Base-by-base conservation (phyloP, 2,888 invertebrate genomes). In the Ennomos quercinarius region DNA sequence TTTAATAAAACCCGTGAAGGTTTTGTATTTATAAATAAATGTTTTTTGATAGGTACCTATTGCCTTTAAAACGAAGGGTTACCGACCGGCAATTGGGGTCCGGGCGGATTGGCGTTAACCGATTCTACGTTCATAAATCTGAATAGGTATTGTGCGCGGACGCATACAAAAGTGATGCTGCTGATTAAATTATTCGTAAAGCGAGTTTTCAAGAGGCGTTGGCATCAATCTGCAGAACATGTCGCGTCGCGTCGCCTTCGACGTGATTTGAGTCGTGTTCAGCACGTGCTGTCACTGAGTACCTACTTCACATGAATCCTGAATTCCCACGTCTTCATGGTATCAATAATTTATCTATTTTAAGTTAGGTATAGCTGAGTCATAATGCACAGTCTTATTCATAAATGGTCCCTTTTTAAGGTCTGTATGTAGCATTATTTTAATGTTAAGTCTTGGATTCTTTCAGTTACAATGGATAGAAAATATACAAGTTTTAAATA, bases 141-240 rank as follows among this genome's bases (percentile, higher is more conserved):
- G 86, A 85, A 87, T 86, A 83, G 83, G 86, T 83, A 87, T 86
- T 87, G 84, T 87, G 84, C 86, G 81, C 84, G 74, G 74, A 73
- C 84, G 87, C 86, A 85, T 84, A 84, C 84, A 83, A 82, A 85
- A 83, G 78, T 83, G 75, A 59, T 59, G 77, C 80, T 78, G 79
- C 83, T 78, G 83, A 81, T 82, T 84, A 78, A 84, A 84, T 27
- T 27, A 27, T 86, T 87, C 75, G 79, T 74, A 73, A 77, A 77
- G 74, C 72, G 77, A 78, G 75, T 77, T 81, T 81, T 80, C 77
- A 80, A 75, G 71, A 84, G 84, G 74, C 84, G 72, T 84, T 84
- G 85, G 81, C 88, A 84, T 83, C 83, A 76, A 81, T 83, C 80
- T 76, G 64, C 67, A 58, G 69, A 69, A 76, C 75, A 72, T 76